These are phyloP conservation scores for Salarias fasciatus DNA, from an alignment of 2,797 vertebrate species.

Conservation along the genomic window DNA sequence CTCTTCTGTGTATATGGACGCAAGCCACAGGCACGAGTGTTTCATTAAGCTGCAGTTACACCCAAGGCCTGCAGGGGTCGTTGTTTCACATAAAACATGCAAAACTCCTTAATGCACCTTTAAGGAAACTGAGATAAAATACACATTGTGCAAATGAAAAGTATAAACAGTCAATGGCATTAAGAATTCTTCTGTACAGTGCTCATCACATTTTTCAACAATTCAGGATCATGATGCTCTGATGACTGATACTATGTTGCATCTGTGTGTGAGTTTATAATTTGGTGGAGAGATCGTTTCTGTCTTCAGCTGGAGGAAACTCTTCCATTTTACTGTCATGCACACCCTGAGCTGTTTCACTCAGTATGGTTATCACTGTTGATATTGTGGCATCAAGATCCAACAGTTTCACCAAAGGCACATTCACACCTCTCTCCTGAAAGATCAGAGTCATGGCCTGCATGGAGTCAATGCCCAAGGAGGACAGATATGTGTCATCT, in stretches of 20 bases:
- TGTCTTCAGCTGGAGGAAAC: background rate
- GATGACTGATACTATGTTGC: background rate
- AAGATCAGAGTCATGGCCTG: conserved; percentile 87
- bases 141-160: too few relatives aligned
- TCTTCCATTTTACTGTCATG: conserved; percentile 12
- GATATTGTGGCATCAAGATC: conserved; percentile 84
- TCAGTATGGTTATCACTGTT: conserved; percentile 73
- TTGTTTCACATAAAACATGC: too few relatives aligned
- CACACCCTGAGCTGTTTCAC: conserved; percentile 37
- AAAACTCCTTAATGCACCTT: too few relatives aligned
- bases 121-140: too few relatives aligned
- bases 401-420: conserved; percentile 85
- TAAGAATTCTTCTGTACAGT: too few relatives aligned
- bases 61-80: too few relatives aligned
- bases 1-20: too few relatives aligned
- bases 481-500: conserved; percentile 72
- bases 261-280: conserved; percentile 37
- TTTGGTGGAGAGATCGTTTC: conserved; percentile 39
- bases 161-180: too few relatives aligned
- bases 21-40: too few relatives aligned
- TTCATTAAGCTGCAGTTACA: too few relatives aligned
- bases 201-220: too few relatives aligned
- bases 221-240: background rate
- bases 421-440: conserved; percentile 78
- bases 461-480: conserved; percentile 89